Evolutionary conservation across 2,113 vertebrate species (phyloP), one percentile per base, ranked within the genome.

Genomic region (Ochotona princeps): DNA sequence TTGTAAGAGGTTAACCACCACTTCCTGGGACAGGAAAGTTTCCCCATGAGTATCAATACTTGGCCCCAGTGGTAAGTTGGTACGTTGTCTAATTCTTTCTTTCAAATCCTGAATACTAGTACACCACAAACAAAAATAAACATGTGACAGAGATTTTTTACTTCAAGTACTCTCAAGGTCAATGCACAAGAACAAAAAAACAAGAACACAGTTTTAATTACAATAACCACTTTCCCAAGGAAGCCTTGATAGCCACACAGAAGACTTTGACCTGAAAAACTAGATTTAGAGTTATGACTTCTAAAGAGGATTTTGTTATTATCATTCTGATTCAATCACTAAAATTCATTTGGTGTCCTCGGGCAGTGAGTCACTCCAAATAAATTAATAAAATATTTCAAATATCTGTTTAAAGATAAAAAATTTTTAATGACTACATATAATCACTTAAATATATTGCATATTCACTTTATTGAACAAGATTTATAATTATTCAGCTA

Each of bases 41-140:
- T 99, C 99, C 76, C 99, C 99, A 0, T 99, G 99, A 66, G 99
- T 99, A 96, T 99, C 99, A 69, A 99, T 99, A 94, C 99, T 99
- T 72, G 99, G 99, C 67, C 99, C 99, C 95, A 99, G 83, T 0
- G 99, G 97, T 73, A 99, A 97, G 95, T 99, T 99, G 85, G 99
- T 99, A 94, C 99, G 98, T 92, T 99, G 99, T 96, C 99, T 98
- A 97, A 99, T 98, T 96, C 99, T 98, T 97, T 99, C 99, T 97
- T 99, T 99, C 91, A 99, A 98, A 93, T 99, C 99, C 97, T 99
- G 99, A 97, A 99, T 99, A 85, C 99, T 99, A 97, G 30, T 93
- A 69, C 79, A 92, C 93, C 74, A 96, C 0, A 92, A 0, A 91
- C 30, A 89, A 73, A 96, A 87, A 94, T 17, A 5, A 66, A 86